Evolutionary conservation across 2,888 invertebrate species (phyloP), one percentile per base, ranked within the genome.

Genomic region (Lapara coniferarum): DNA sequence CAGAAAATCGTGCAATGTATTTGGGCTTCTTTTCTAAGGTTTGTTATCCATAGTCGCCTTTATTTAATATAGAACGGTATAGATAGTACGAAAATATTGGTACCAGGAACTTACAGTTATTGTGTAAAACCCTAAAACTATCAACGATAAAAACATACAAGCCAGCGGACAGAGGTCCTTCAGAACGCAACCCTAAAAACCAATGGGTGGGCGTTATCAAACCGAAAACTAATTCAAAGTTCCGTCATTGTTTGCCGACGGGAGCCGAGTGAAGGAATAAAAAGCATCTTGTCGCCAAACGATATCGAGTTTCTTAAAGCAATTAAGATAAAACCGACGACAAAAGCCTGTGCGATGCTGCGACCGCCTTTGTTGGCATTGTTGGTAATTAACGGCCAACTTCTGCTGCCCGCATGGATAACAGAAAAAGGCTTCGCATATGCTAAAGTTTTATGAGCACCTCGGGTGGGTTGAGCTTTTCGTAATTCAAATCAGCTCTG

Each of bases 221-320:
- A 86, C 89, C 85, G 80, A 85, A 88, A 91, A 91, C 90, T 90
- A 89, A 91, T 91, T 91, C 89, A 86, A 91, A 92, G 88, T 91
- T 90, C 86, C 82, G 86, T 88, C 89, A 88, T 90, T 90, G 90
- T 91, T 90, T 87, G 86, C 88, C 88, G 81, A 79, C 84, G 86
- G 55, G 85, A 85, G 81, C 79, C 78, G 81, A 81, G 83, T 81
- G 81, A 76, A 85, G 83, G 87, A 86, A 90, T 90, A 91, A 92
- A 91, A 91, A 91, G 88, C 90, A 90, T 89, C 89, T 89, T 91
- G 91, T 92, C 89, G 88, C 87, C 87, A 85, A 91, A 89, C 89
- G 91, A 90, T 91, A 92, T 91, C 88, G 90, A 92, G 90, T 91
- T 92, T 91, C 92, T 89, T 88, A 85, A 90, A 92, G 91, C 90